phyloP scores from a whole-genome alignment of 2,113 vertebrate genomes.

The Corydoras maculifer region DNA sequence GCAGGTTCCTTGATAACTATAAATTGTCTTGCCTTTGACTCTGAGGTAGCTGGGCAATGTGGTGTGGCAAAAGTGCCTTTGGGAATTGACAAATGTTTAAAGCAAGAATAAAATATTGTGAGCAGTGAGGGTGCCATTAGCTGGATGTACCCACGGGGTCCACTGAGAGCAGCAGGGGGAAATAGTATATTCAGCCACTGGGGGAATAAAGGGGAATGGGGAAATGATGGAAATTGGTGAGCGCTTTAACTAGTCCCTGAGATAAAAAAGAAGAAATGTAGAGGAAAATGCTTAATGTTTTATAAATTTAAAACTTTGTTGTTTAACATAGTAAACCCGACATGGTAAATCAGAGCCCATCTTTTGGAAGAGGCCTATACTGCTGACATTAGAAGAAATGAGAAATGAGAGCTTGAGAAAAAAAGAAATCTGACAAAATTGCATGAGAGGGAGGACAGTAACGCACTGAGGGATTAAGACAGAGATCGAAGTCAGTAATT shows the following conservation, averaged over 20 bases:
- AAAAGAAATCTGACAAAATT: conserved; percentile 34
- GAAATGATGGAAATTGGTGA: conserved; percentile 35
- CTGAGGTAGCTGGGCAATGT: not conserved
- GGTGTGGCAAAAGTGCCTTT: conserved; percentile 15
- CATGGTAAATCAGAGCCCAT: conserved; percentile 24
- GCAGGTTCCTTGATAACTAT: conserved; percentile 9
- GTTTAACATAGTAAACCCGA: conserved; percentile 36
- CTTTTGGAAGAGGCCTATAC: conserved; percentile 37
- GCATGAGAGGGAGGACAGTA: conserved; percentile 36
- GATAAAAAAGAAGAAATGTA: conserved; percentile 33
- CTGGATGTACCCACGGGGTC: conserved; percentile 35
- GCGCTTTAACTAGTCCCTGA: conserved; percentile 43
- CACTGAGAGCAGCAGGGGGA: conserved; percentile 35
- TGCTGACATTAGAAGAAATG: conserved; percentile 14
- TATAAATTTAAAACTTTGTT: conserved; percentile 51
- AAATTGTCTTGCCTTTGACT: not conserved
- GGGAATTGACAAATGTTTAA: conserved; percentile 23
- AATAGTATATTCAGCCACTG: conserved; percentile 40
- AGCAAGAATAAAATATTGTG: conserved; percentile 25
- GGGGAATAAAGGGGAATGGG: conserved; percentile 30
- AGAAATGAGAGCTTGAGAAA: conserved; percentile 40
- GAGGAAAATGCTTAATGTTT: conserved; percentile 36
- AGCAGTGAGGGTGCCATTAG: conserved; percentile 38
- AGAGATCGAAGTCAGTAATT: conserved; percentile 52
- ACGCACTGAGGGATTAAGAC: conserved; percentile 35